These are phyloP conservation scores for Sebastes dallii DNA, from an alignment of 2,797 vertebrate genomes.

Conservation along the genomic window DNA sequence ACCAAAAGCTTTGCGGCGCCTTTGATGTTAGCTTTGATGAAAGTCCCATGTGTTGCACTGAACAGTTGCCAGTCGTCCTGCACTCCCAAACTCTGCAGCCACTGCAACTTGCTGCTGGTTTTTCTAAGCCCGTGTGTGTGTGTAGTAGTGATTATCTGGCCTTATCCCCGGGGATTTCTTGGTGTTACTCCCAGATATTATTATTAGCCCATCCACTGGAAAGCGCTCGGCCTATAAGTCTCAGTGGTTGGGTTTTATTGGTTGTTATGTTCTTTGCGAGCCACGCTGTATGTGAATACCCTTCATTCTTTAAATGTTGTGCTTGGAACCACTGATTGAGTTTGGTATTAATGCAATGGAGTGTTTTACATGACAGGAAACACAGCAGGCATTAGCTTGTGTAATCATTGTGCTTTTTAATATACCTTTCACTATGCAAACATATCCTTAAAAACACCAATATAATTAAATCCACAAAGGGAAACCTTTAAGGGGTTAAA, in stretches of 20 bases:
- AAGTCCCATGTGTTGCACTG: slow-evolving; percentile 55
- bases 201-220: slow-evolving; percentile 49
- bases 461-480: slow-evolving; percentile 20
- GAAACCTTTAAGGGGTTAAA: slow-evolving; percentile 23
- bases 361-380: slow-evolving; percentile 39
- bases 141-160: slow-evolving; percentile 51
- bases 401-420: slow-evolving; percentile 37
- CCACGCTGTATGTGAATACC: slow-evolving; percentile 4
- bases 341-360: slow-evolving; percentile 7
- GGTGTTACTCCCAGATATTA: slow-evolving; percentile 61
- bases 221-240: slow-evolving; percentile 40
- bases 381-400: slow-evolving; percentile 8
- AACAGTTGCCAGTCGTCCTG: slow-evolving; percentile 46
- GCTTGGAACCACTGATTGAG: slow-evolving; percentile 33
- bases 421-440: slow-evolving; percentile 29
- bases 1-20: slow-evolving; percentile 46
- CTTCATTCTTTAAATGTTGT: slow-evolving; percentile 16
- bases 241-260: slow-evolving; percentile 59
- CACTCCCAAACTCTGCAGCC: slow-evolving; percentile 46
- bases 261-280: slow-evolving; percentile 27
- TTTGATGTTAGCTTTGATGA: slow-evolving; percentile 68
- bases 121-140: slow-evolving; percentile 14
- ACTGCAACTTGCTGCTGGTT: slow-evolving; percentile 18
- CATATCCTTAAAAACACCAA: slow-evolving; percentile 21
- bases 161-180: slow-evolving; percentile 49